phyloP scores from a whole-genome alignment of 2,888 invertebrate species.

The Scaptomyza cyrtandrae region DNA sequence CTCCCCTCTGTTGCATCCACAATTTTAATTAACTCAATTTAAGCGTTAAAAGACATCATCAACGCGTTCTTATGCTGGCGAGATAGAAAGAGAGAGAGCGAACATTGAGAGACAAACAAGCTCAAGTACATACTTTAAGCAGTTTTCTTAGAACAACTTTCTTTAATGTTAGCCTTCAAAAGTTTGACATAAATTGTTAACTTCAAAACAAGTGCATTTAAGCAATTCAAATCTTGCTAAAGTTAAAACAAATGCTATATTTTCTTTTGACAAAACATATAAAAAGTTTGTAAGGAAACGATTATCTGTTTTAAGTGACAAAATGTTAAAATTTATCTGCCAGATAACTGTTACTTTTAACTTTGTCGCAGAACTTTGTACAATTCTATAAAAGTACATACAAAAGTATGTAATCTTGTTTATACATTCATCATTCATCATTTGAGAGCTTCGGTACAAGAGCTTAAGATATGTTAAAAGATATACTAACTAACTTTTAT shows the following conservation, averaged over 20 bases:
- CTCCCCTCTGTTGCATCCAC: constrained; percentile 24
- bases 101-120: not conserved
- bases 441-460: too few species aligned
- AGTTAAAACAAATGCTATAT: not conserved
- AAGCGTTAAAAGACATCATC: constrained; percentile 77
- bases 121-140: constrained; percentile 4
- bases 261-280: not conserved
- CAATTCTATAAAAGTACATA: not conserved
- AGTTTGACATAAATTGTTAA: constrained; percentile 14
- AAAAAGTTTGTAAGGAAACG: not conserved
- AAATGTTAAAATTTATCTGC: not conserved
- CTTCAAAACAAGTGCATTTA: constrained; percentile 29
- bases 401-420: not conserved
- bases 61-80: constrained; percentile 39
- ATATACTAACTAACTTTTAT: too few species aligned
- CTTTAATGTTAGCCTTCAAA: not conserved
- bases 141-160: constrained; percentile 5
- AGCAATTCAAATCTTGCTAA: not conserved
- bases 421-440: too few species aligned
- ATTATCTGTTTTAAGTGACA: not conserved
- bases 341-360: not conserved
- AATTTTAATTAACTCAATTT: constrained; percentile 79
- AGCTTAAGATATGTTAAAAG: too few species aligned
- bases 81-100: not conserved
- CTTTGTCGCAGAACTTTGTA: not conserved